A percentile compares a stretch with the other conserved stretches of the same genome.
Evolutionary conservation across 1,140 invertebrate genomes (phyloP).

Genomic region (Heliconius melpomene): DNA sequence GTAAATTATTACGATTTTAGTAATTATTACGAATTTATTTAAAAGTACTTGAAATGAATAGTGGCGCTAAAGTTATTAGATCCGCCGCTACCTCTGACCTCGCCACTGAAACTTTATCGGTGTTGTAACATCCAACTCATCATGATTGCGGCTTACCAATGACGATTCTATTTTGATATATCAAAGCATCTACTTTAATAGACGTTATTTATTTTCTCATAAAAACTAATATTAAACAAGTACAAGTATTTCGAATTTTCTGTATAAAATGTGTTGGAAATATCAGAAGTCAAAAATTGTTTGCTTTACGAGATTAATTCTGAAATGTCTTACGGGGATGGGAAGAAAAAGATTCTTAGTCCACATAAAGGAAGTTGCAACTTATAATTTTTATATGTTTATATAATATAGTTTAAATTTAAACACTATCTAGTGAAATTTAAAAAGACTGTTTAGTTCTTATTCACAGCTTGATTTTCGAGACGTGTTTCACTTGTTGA

Average conservation of each 20-base stretch:
- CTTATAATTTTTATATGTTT: too few relatives aligned
- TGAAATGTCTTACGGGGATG: too few relatives aligned
- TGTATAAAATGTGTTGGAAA: too few relatives aligned
- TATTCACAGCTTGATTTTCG: too few relatives aligned
- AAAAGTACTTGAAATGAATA: neutral
- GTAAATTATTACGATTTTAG: neutral
- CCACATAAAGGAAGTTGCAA: too few relatives aligned
- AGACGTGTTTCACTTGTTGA: too few relatives aligned
- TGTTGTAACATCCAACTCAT: slow-evolving; percentile 19
- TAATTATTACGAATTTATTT: neutral
- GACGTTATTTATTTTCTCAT: neutral
- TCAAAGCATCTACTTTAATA: neutral
- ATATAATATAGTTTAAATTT: too few relatives aligned
- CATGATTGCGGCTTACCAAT: slow-evolving; percentile 10
- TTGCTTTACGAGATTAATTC: too few relatives aligned
- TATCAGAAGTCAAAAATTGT: too few relatives aligned
- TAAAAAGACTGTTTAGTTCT: too few relatives aligned
- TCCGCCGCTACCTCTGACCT: slow-evolving; percentile 21
- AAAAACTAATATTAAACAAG: neutral
- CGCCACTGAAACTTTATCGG: slow-evolving; percentile 24
- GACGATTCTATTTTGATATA: neutral
- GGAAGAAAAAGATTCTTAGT: too few relatives aligned
- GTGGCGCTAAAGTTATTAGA: slow-evolving; percentile 15
- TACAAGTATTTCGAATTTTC: too few relatives aligned
- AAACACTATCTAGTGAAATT: neutral